phyloP scores from a whole-genome alignment of 2,888 invertebrate species.

The Lapara coniferarum region DNA sequence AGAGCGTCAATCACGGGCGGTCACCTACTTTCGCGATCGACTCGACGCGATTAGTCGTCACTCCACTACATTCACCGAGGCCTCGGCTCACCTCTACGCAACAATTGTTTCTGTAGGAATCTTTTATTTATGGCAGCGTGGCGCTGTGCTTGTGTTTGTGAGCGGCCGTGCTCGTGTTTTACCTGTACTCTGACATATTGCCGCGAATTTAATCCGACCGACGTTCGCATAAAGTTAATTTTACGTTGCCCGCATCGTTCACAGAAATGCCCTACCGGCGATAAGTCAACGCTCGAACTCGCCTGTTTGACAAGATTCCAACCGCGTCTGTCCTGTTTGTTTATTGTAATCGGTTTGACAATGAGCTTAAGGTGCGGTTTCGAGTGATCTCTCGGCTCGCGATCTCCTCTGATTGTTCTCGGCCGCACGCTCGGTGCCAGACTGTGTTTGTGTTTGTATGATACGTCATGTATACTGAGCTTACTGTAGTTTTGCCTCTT shows the following conservation, averaged over 20 bases:
- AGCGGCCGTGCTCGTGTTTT: constrained; percentile 78
- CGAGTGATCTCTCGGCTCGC: constrained; percentile 77
- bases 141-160: constrained; percentile 68
- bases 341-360: constrained; percentile 84
- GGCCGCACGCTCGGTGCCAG: constrained; percentile 70
- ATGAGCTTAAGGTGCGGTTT: constrained; percentile 84
- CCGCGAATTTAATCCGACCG: constrained; percentile 48
- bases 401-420: constrained; percentile 75
- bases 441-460: constrained; percentile 79
- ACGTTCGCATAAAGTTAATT: constrained; percentile 43
- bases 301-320: constrained; percentile 84
- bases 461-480: constrained; percentile 80
- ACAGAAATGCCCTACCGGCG: constrained; percentile 82
- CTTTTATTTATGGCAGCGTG: constrained; percentile 82
- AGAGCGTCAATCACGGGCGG: constrained; percentile 81
- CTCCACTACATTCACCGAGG: constrained; percentile 77
- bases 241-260: constrained; percentile 43
- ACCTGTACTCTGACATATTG: constrained; percentile 60
- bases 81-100: constrained; percentile 81
- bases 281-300: constrained; percentile 84
- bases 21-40: constrained; percentile 84
- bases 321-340: constrained; percentile 84
- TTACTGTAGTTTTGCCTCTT: constrained; percentile 82
- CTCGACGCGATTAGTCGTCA: constrained; percentile 74
- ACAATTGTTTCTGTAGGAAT: constrained; percentile 84